Evolutionary conservation across 2,888 invertebrate species (phyloP), one percentile per base, ranked within the genome.

Genomic region (Eupithecia inturbata): DNA sequence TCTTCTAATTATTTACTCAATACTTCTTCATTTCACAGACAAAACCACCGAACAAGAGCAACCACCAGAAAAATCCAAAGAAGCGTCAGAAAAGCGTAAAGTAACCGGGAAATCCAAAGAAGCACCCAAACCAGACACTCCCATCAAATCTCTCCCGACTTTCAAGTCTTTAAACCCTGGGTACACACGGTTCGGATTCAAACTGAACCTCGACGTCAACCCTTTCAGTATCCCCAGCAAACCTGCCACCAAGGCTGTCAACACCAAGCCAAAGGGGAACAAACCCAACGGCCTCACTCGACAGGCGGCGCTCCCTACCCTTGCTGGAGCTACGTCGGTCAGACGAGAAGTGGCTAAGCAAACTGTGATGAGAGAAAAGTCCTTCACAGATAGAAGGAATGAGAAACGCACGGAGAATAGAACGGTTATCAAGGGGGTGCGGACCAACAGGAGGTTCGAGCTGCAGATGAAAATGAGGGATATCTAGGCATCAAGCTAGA

Each of bases 401-500:
- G 77, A 79, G 1, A 88, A 80, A 28, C 89, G 95, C 71, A 90
- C 88, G 26, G 91, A 94, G 71, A 93, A 87, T 66, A 91, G 96
- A 68, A 91, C 91, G 0, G 84, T 94, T 7, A 91, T 97, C 0
- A 96, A 96, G 77, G 97, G 97, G 0, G 97, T 97, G 0, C 91
- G 97, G 53, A 96, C 96, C 0, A 97, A 97, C 87, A 93, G 96
- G 57, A 92, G 97, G 63, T 97, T 97, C 81, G 96, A 97, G 72
- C 86, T 97, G 71, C 96, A 96, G 82, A 97, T 97, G 97, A 92
- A 95, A 80, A 93, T 96, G 87, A 95, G 96, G 31, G 95, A 95
- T 78, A 81, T 95, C 19, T 85, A 67, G 41, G 14, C 28, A 19
- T 22, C 31, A 6, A 31, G 62, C 53, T 16, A 33, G 14, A 28